Evolutionary conservation across 2,113 vertebrate genomes (phyloP), one percentile per base, ranked within the genome.

Genomic region (Ceyx cyanopectus): DNA sequence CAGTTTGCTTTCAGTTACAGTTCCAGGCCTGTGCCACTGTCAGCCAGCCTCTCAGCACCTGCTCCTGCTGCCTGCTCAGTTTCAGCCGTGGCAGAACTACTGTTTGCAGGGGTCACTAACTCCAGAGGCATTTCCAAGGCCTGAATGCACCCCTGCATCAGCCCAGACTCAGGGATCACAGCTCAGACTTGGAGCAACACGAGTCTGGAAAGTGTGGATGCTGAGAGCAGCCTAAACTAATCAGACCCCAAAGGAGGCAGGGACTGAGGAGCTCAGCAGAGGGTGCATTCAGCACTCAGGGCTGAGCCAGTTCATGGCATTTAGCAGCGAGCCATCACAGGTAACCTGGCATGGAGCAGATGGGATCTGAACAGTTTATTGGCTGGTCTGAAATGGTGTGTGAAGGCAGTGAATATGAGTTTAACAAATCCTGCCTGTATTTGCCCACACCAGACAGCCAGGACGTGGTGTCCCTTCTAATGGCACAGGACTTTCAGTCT

Each of bases 171-270:
- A 8, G 9, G 29, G n/a, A 32, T 9, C 9, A 45, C 6, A 57
- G 26, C 10, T 61, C 72, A 29, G 27, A 24, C 8, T 66, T 48
- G 2, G 3, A 1, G 17, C 0, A 0, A 53, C 30, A 62, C 0
- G 0, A 40, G 23, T 7, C 62, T 0, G 0, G 45, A 48, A 89
- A 26, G 5, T 0, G 22, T 2, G 29, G 20, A n/a, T 51, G 22
- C 30, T 17, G 45, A 81, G 69, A 79, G 68, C 24, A 48, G 40
- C 34, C 54, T 34, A 7, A 87, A 61, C 9, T 20, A 34, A 0
- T 4, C n/a, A 7, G 14, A 6, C 37, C 3, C 18, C 32, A 22
- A 37, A 51, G 12, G 10, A 30, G 26, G 40, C 22, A 61, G 40
- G 54, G 23, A 43, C n/a, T 8, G 45, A 72, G 30, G 18, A 68